Evolutionary conservation across 2,797 vertebrate genomes (phyloP).

Genomic region (Lutjanus campechanus): DNA sequence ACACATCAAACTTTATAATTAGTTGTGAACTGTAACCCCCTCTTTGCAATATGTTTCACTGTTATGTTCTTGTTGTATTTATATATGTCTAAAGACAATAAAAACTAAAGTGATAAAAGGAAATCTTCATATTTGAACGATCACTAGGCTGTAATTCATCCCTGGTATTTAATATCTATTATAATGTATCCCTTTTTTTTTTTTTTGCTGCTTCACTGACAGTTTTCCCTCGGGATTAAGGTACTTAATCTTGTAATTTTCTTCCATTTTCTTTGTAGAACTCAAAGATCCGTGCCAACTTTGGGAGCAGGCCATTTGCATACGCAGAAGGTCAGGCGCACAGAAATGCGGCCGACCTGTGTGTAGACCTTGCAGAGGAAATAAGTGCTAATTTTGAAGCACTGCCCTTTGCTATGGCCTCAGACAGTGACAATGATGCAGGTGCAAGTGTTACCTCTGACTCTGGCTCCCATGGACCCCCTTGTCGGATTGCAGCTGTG

Average conservation of each 20-base stretch:
- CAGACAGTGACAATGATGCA: constrained; percentile 98
- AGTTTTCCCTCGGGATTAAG: background rate
- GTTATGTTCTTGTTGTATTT: no score
- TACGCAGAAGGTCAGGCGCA: constrained; percentile 98
- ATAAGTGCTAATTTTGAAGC: constrained; percentile 99
- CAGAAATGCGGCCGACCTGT: constrained; percentile 96
- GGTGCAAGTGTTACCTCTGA: constrained; percentile 97
- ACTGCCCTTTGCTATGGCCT: constrained; percentile 98
- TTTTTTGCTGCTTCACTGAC: background rate
- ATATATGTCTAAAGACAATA: no score
- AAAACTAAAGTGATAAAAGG: no score
- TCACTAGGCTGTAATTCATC: background rate
- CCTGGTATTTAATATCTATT: background rate
- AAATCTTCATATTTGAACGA: background rate
- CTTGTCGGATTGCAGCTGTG: constrained; percentile 95
- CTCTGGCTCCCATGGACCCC: constrained; percentile 94
- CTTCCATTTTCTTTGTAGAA: constrained; percentile 83
- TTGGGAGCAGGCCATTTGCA: constrained; percentile 93
- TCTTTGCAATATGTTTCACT: no score
- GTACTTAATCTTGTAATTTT: background rate
- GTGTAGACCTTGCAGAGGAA: constrained; percentile 96
- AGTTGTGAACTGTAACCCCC: no score
- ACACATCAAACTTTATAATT: no score
- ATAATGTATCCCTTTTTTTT: background rate
- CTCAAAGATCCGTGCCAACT: constrained; percentile 97